Evolutionary conservation across 2,113 vertebrate genomes (phyloP), one percentile per base, ranked within the genome.

Genomic region (Pachycephala philippinensis): DNA sequence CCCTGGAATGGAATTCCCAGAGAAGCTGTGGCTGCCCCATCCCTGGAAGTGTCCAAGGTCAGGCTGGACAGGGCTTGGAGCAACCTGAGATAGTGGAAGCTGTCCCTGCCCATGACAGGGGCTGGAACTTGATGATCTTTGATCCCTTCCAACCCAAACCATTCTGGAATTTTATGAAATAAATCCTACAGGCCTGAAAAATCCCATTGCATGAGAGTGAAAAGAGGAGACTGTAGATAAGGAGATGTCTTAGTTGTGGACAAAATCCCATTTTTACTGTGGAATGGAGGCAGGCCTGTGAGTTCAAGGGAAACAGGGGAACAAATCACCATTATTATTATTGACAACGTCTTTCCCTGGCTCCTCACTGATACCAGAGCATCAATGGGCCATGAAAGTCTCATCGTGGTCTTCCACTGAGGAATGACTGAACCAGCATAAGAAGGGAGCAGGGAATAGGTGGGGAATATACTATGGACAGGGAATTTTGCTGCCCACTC

Each of bases 1-100:
- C 4, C 13, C 66, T 57, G 35, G 31, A 6, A 27, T 6, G 21
- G 40, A 4, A 1, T 40, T 0, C 1, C 24, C 24, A 52, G 52
- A 57, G 37, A 16, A 88, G 10, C 7, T 72, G 27, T 28, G 44
- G 37, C 4, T 81, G 22, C 27, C 0, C 37, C 59, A 59, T 28
- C 44, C 33, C 37, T 89, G 86, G 18, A 45, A 66, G 1, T 66
- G 52, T 21, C 4, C 77, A 28, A n/a, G 37, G 35, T 11, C 50
- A 59, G 52, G 10, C 0, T 66, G 60, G 59, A 65, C 0, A 0
- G 37, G 12, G 15, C 4, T 42, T 59, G 77, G 77, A 81, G 7
- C 6, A 52, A 1, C 15, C 12, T 65, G 44, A 37, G 22, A 3
- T 1, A 9, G 18, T 33, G 59, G 44, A 5, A 72, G 8, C 11